Conservation (phyloP, 92 coral and sea anemone genomes). For the Epizoanthus ramosus region DNA sequence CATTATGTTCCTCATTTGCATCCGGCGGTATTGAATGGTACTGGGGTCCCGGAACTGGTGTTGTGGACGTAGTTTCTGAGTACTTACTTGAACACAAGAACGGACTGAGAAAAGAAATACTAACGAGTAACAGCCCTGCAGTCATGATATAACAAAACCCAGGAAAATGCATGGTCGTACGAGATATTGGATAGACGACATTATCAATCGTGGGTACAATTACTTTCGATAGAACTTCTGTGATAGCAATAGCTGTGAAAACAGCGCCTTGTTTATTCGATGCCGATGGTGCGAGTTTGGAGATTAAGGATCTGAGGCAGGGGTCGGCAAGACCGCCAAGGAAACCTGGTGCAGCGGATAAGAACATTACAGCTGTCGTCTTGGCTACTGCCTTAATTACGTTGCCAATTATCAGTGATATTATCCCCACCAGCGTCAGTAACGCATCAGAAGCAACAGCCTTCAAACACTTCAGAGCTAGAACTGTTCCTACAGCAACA, state of each 20-base stretch:
- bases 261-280: slow-evolving; percentile 60
- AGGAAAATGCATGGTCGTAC: slow-evolving; percentile 49
- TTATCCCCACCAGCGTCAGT: slow-evolving; percentile 43
- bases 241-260: slow-evolving; percentile 57
- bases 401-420: slow-evolving; percentile 30
- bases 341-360: slow-evolving; percentile 55
- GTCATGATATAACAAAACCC: slow-evolving; percentile 56
- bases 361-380: slow-evolving; percentile 56
- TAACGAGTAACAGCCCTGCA: slow-evolving; percentile 45
- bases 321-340: slow-evolving; percentile 55
- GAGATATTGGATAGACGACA: slow-evolving; percentile 55
- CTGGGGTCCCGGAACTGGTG: neutral
- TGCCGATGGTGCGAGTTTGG: slow-evolving; percentile 50
- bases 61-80: neutral
- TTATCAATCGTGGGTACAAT: slow-evolving; percentile 50
- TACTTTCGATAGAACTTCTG: slow-evolving; percentile 50
- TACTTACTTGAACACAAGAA: slow-evolving; percentile 8
- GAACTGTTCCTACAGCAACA: slow-evolving; percentile 45
- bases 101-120: slow-evolving; percentile 40
- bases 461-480: slow-evolving; percentile 50
- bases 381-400: slow-evolving; percentile 51
- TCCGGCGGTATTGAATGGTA: neutral
- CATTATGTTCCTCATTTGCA: too few relatives aligned
- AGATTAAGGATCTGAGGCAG: slow-evolving; percentile 48
- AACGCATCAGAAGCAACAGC: slow-evolving; percentile 52